These are phyloP conservation scores for Rhimphoctona megacephalus DNA, from an alignment of 2,888 invertebrate species.

Conservation along the genomic window DNA sequence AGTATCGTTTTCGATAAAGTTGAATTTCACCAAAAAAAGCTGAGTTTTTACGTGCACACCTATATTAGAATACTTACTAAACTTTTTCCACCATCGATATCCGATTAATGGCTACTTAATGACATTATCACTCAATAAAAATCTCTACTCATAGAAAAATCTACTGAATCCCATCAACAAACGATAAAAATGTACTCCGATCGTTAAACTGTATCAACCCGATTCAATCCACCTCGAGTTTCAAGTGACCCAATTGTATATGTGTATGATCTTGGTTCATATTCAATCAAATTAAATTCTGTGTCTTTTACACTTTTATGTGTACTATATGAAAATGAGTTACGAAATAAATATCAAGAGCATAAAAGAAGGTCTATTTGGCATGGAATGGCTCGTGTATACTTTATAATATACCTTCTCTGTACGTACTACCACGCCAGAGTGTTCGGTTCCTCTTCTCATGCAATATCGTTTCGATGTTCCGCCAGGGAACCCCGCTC, in stretches of 20 bases:
- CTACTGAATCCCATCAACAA: neutral
- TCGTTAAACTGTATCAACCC: neutral
- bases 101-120: neutral
- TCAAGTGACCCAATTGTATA: neutral
- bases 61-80: no score
- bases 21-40: no score
- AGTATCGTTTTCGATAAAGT: no score
- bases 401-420: neutral
- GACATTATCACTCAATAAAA: neutral
- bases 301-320: neutral
- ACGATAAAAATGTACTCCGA: neutral
- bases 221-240: neutral
- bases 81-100: no score
- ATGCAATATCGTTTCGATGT: constrained; percentile 35
- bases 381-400: constrained; percentile 36
- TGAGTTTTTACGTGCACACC: no score
- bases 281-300: neutral
- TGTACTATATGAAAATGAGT: neutral
- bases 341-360: neutral
- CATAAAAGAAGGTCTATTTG: neutral
- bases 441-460: constrained; percentile 23
- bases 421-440: neutral
- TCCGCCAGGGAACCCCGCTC: constrained; percentile 21
- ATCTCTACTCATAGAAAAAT: neutral
- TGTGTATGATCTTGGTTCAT: neutral